Evolutionary conservation across 2,888 invertebrate genomes (phyloP).

Genomic region (Dynastes maya): DNA sequence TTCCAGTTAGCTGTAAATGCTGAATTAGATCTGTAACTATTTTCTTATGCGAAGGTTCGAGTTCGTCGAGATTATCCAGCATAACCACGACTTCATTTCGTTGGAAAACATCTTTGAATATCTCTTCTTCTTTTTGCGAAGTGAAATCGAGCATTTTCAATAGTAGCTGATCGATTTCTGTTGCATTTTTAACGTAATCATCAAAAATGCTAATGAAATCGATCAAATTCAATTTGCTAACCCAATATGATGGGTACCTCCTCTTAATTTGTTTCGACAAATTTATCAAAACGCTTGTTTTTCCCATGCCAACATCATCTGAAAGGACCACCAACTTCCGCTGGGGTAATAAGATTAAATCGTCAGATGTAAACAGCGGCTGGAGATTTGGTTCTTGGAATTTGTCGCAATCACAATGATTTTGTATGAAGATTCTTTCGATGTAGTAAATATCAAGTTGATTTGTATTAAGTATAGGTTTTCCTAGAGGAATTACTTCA

Average conservation of each 20-base stretch:
- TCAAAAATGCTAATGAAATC: not conserved
- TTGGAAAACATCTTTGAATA: not conserved
- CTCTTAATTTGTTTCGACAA: slow-evolving; percentile 9
- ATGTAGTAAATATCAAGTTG: too few relatives aligned
- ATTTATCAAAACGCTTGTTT: not conserved
- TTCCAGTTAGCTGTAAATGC: not conserved
- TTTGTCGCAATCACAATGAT: too few relatives aligned
- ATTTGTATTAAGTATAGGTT: too few relatives aligned
- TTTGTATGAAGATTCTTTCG: too few relatives aligned
- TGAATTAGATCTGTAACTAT: not conserved
- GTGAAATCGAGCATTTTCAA: not conserved
- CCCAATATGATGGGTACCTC: not conserved
- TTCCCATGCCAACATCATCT: not conserved
- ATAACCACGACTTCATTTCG: not conserved
- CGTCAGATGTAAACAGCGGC: too few relatives aligned
- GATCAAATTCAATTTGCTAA: slow-evolving; percentile 3
- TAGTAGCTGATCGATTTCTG: not conserved
- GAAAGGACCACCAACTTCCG: not conserved
- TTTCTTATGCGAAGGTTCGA: not conserved
- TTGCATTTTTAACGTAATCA: not conserved
- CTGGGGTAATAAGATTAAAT: not conserved
- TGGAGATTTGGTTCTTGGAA: too few relatives aligned
- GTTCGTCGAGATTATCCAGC: slow-evolving; percentile 9
- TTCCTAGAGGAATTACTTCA: too few relatives aligned
- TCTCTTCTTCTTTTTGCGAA: not conserved